A percentile compares a stretch with the other conserved stretches of the same genome.
These are phyloP conservation scores for Zosterops pallidus DNA, from an alignment of 2,113 vertebrate species.

Conservation along the genomic window DNA sequence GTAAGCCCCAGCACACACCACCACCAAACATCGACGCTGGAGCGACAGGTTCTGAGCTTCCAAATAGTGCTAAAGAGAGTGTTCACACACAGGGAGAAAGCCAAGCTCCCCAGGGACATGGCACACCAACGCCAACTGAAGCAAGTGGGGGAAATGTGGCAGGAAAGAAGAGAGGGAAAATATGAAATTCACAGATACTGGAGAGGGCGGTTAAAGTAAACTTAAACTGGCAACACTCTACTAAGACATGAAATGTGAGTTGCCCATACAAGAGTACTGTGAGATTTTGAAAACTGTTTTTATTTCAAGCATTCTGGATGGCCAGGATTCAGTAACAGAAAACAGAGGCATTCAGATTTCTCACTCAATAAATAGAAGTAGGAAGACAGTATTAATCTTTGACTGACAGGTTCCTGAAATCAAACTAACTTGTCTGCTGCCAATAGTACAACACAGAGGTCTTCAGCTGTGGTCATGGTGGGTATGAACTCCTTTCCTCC, in stretches of 20 bases:
- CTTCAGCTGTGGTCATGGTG: neutral
- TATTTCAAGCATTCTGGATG: slow-evolving; percentile 1
- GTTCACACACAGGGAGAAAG: fast-evolving
- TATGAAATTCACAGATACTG: neutral
- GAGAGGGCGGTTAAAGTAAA: neutral
- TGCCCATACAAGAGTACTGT: neutral
- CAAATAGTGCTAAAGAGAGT: neutral
- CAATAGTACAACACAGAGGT: neutral
- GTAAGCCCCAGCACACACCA: fast-evolving
- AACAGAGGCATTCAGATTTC: neutral
- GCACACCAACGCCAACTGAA: fast-evolving
- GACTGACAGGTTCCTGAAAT: neutral
- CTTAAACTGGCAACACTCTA: neutral
- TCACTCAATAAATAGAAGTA: neutral
- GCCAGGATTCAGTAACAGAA: neutral
- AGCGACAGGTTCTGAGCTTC: neutral
- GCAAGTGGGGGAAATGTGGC: neutral
- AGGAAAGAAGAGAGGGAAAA: neutral
- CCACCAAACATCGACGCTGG: fast-evolving
- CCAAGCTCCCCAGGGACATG: fast-evolving
- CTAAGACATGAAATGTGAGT: neutral
- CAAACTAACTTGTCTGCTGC: neutral
- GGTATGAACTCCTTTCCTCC: neutral
- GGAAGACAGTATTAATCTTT: neutral
- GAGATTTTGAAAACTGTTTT: neutral